These are phyloP conservation scores for Cichladusa arquata DNA, from an alignment of 2,113 vertebrate genomes.

Conservation along the genomic window DNA sequence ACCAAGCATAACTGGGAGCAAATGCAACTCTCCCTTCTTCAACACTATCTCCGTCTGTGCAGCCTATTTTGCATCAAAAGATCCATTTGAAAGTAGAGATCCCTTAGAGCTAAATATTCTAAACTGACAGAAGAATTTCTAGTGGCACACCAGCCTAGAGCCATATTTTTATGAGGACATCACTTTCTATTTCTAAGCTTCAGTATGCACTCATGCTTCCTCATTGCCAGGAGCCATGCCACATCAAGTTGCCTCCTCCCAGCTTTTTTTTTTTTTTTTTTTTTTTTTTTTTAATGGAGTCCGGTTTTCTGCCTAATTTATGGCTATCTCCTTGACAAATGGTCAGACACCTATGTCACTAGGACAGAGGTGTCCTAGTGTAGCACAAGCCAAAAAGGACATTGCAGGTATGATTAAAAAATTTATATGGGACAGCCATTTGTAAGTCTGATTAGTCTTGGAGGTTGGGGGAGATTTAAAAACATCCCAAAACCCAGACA, in stretches of 20 bases:
- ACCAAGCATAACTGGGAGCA: conserved; percentile 56
- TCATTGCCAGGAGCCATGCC: conserved; percentile 76
- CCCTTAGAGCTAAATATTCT: conserved; percentile 82
- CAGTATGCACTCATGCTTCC: conserved; percentile 79
- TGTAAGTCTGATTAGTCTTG: neutral
- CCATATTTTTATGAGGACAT: conserved; percentile 86
- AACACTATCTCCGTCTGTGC: conserved; percentile 67
- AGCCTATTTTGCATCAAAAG: conserved; percentile 83
- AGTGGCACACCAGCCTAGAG: conserved; percentile 80
- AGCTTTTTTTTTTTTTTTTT: conserved; percentile 13
- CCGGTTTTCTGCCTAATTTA: conserved; percentile 74
- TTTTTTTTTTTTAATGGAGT: conserved; percentile 69
- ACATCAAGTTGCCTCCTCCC: conserved; percentile 77
- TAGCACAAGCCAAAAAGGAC: neutral
- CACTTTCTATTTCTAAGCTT: conserved; percentile 85
- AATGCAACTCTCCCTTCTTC: conserved; percentile 58
- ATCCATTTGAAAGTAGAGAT: conserved; percentile 81
- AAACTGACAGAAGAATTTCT: conserved; percentile 84
- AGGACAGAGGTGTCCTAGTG: neutral
- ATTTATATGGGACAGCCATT: neutral
- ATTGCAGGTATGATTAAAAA: neutral
- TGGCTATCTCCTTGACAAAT: conserved; percentile 68
- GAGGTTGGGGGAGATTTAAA: neutral
- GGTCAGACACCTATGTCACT: conserved; percentile 65
- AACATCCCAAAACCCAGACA: neutral